phyloP scores from a whole-genome alignment of 2,888 invertebrate species.

The Ditylenchus weischeri region DNA sequence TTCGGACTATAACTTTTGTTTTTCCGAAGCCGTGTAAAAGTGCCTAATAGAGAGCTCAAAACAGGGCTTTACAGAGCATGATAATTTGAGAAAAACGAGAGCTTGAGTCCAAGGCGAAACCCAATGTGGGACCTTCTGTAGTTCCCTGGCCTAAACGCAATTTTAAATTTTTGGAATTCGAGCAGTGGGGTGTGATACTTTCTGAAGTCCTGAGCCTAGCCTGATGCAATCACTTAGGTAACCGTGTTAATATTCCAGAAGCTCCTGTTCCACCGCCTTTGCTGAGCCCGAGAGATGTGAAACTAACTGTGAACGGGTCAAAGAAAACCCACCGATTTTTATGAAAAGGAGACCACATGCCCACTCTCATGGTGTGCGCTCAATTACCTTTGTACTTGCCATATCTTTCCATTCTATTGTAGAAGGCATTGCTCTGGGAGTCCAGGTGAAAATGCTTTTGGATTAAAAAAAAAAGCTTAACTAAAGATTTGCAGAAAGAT shows the following conservation, averaged over 20 bases:
- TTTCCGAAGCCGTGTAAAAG: too few species aligned
- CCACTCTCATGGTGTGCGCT: constrained; percentile 59
- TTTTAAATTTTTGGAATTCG: not conserved
- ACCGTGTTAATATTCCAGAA: not conserved
- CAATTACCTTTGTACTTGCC: constrained; percentile 64
- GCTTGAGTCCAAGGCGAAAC: too few species aligned
- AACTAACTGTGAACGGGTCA: constrained; percentile 49
- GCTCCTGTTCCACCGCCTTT: constrained; percentile 35
- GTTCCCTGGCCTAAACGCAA: too few species aligned
- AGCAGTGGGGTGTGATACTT: not conserved
- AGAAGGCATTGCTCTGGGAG: constrained; percentile 61
- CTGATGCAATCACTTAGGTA: too few species aligned
- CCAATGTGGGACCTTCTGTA: too few species aligned
- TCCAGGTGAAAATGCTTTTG: constrained; percentile 27
- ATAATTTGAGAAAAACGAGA: too few species aligned
- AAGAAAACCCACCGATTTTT: constrained; percentile 58
- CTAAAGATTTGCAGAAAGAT: constrained; percentile 27
- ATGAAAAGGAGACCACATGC: constrained; percentile 57
- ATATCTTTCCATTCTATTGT: constrained; percentile 67
- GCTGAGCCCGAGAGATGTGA: constrained; percentile 59
- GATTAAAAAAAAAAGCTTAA: not conserved
- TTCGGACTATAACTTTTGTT: too few species aligned
- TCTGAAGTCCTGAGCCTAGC: too few species aligned
- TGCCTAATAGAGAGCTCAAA: too few species aligned
- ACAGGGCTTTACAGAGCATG: too few species aligned